These are phyloP conservation scores for Scaptodrosophila latifasciaeformis DNA, from an alignment of 2,888 invertebrate species.

Conservation along the genomic window DNA sequence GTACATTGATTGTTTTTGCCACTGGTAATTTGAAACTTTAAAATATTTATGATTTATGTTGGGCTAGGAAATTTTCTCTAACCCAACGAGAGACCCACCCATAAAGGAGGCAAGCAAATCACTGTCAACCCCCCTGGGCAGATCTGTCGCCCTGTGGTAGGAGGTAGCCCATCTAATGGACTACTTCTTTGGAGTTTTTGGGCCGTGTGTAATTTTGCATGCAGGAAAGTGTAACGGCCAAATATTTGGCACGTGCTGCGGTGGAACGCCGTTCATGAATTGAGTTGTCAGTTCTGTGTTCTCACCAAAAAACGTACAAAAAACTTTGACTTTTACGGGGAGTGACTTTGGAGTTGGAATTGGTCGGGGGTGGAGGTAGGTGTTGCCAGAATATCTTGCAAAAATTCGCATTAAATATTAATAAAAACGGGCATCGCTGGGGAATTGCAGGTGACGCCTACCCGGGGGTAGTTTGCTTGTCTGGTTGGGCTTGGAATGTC, in stretches of 20 bases:
- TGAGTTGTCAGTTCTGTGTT: slow-evolving; percentile 56
- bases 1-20: slow-evolving; percentile 56
- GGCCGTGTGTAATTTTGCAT: slow-evolving; percentile 40
- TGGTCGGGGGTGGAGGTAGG: slow-evolving; percentile 21
- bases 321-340: no score
- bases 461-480: no score
- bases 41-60: slow-evolving; percentile 63
- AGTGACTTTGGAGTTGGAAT: slow-evolving; percentile 7
- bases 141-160: no score
- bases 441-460: slow-evolving; percentile 50
- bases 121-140: slow-evolving; percentile 30
- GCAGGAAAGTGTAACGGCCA: slow-evolving; percentile 27
- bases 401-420: slow-evolving; percentile 65
- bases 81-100: background rate
- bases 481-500: no score
- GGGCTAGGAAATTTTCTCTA: slow-evolving; percentile 25
- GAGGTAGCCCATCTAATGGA: slow-evolving; percentile 38
- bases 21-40: slow-evolving; percentile 61
- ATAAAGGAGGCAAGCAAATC: slow-evolving; percentile 28
- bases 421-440: slow-evolving; percentile 64
- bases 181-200: slow-evolving; percentile 13
- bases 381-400: slow-evolving; percentile 42
- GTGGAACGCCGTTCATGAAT: slow-evolving; percentile 34
- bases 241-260: slow-evolving; percentile 61
- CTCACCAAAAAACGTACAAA: background rate